These are phyloP conservation scores for Sus cebifrons DNA, from an alignment of 2,797 vertebrate genomes.

Conservation along the genomic window DNA sequence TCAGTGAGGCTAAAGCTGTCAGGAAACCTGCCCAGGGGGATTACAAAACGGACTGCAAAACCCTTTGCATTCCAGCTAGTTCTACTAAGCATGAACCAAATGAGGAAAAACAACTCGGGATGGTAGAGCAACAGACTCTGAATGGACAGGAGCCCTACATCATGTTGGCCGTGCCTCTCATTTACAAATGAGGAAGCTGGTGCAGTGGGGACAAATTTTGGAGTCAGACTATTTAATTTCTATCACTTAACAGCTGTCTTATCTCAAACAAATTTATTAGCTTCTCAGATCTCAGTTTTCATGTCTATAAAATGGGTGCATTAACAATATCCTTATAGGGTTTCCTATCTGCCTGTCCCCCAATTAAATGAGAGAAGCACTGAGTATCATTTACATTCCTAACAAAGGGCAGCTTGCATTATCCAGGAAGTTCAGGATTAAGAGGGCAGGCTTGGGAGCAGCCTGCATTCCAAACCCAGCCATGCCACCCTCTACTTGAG, in stretches of 20 bases:
- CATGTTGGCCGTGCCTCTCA: background rate
- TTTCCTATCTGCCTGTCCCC: background rate
- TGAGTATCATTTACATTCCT: background rate
- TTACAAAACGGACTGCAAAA: background rate
- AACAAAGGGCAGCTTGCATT: background rate
- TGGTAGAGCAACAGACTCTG: background rate
- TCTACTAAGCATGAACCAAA: background rate
- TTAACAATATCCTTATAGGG: background rate
- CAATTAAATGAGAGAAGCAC: background rate
- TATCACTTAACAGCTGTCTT: background rate
- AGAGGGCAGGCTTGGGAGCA: background rate
- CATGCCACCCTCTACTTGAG: accelerated
- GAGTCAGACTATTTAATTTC: background rate
- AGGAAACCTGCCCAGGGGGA: background rate
- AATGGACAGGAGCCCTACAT: background rate
- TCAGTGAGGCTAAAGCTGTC: background rate
- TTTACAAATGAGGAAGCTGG: background rate
- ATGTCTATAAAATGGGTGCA: background rate
- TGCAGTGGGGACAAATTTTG: background rate
- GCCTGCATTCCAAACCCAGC: background rate
- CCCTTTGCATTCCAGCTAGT: background rate
- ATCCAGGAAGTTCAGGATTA: background rate
- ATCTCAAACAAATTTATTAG: background rate
- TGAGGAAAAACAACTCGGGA: background rate
- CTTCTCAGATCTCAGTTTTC: background rate